Evolutionary conservation across 2,797 vertebrate genomes (phyloP), one percentile per base, ranked within the genome.

Genomic region (Alauda arvensis): DNA sequence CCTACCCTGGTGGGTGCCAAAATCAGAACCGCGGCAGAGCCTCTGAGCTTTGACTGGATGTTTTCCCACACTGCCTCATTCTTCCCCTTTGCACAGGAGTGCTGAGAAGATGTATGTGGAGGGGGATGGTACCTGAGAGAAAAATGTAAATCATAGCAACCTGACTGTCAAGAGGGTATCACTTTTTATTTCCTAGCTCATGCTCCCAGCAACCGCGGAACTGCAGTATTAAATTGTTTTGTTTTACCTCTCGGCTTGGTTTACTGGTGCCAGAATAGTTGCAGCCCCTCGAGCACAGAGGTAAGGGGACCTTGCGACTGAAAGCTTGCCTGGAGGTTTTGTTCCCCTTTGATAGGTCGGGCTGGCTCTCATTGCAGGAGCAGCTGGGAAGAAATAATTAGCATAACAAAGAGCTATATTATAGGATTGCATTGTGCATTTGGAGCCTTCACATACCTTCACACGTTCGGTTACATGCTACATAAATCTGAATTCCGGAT

Each of bases 371-470:
- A 18, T 85, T 96, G 95, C 93, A 93, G 92, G 91, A 97, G 96
- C 95, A 94, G 96, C 97, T 97, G 96, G 95, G 93, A 95, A 96
- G 95, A 80, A 77, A 88, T 86, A 93, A 97, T 97, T 96, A 96
- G 94, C 96, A 97, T 97, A 96, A 97, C 97, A 97, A 97, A 97
- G 97, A 94, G 93, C 93, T 83, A 57, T 88, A 86, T 95, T 90
- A 43, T 42, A 92, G 92, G 68, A 93, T 95, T 45, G 88, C 81
- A 83, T 76, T 87, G 92, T 95, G 87, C 87, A 60, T 95, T 94
- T 86, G 46, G 88, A 96, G 90, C 94, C 84, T 93, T 91, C 34
- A 46, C 85, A 94, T 83, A 95, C 93, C 92, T 87, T 92, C 87
- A 95, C 82, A 74, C 5, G 0, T 91, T 90, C 6, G 3, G 19